phyloP scores from a whole-genome alignment of 2,797 vertebrate species.

The Sebastes variabilis region DNA sequence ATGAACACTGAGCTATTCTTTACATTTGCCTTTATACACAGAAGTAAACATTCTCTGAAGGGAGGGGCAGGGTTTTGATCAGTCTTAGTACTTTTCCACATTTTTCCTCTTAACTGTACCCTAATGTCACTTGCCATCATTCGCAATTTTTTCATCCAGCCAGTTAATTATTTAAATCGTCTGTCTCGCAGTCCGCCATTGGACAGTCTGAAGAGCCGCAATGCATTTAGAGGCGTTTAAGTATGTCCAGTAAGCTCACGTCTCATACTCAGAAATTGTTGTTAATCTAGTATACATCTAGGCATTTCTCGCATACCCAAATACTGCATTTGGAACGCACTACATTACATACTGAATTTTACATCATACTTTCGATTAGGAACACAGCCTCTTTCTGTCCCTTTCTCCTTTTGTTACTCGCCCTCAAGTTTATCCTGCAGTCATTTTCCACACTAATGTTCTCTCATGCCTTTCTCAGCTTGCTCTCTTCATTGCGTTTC shows the following conservation, averaged over 20 bases:
- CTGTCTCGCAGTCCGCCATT: not conserved
- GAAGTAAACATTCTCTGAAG: too few relatives aligned
- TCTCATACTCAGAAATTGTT: not conserved
- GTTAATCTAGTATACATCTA: not conserved
- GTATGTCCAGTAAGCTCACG: not conserved
- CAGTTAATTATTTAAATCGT: not conserved
- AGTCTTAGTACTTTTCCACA: too few relatives aligned
- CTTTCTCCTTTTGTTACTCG: conserved; percentile 19
- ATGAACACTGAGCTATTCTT: too few relatives aligned
- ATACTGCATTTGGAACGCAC: not conserved
- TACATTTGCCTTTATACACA: too few relatives aligned
- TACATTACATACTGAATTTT: not conserved
- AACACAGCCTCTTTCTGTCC: not conserved
- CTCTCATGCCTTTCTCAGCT: conserved; percentile 6
- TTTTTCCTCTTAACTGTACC: not conserved
- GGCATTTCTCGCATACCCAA: not conserved
- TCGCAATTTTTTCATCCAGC: not conserved
- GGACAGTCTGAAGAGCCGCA: not conserved
- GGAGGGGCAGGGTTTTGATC: too few relatives aligned
- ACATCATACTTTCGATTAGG: not conserved
- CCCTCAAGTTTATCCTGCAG: conserved; percentile 17
- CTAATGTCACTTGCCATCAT: not conserved
- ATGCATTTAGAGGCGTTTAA: not conserved
- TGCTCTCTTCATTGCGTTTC: conserved; percentile 6
- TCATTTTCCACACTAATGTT: conserved; percentile 30